Evolutionary conservation across 2,888 invertebrate species (phyloP).

Genomic region (Tipula confusa): DNA sequence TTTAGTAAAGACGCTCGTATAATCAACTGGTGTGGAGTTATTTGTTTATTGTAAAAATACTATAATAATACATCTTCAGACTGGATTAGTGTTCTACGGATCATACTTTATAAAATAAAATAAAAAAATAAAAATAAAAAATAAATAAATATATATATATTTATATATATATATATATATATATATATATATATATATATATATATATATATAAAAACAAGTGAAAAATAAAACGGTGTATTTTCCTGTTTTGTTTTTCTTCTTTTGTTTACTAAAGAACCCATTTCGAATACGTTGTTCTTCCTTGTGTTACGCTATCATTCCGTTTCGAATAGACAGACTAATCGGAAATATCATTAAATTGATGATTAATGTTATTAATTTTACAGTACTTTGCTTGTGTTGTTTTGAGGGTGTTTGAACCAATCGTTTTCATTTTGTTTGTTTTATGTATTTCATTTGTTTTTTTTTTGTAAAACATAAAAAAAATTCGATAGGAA

Average conservation of each 20-base stretch:
- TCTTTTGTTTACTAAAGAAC: background rate
- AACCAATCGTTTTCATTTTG: background rate
- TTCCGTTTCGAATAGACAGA: background rate
- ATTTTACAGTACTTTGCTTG: background rate
- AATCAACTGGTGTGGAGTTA: no score
- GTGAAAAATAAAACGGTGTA: background rate
- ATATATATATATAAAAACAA: background rate
- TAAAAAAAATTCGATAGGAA: background rate
- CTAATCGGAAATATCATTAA: constrained; percentile 3
- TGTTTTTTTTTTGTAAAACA: background rate
- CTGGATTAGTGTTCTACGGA: no score
- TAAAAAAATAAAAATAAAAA: background rate
- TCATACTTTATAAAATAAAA: no score
- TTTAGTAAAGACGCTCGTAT: no score
- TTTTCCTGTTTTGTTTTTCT: background rate
- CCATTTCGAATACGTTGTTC: background rate
- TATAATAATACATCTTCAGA: no score
- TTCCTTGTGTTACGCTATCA: background rate
- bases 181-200: background rate
- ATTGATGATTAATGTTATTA: constrained; percentile 1
- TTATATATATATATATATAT: background rate
- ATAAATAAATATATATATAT: background rate
- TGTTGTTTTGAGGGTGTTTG: background rate
- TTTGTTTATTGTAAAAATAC: no score
- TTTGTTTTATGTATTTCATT: background rate